A percentile compares a stretch with the other conserved stretches of the same genome.
Evolutionary conservation across 2,888 invertebrate species (phyloP).

Genomic region (Lasiommata megera): DNA sequence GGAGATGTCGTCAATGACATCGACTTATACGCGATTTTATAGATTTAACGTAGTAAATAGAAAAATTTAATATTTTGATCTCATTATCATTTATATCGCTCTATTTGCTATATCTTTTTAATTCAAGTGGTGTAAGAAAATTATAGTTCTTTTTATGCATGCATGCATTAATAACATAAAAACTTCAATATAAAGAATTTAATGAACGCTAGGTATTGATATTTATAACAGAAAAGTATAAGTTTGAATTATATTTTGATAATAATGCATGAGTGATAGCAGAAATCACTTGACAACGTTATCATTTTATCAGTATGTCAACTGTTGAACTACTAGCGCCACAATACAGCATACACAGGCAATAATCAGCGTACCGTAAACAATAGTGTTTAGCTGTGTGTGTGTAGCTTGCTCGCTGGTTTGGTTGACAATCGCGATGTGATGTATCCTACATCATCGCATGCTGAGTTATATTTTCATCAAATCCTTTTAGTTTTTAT

Average conservation of each 20-base stretch:
- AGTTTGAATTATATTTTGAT: too few species aligned
- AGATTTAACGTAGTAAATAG: not conserved
- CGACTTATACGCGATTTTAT: not conserved
- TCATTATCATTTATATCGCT: not conserved
- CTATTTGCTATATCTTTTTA: not conserved
- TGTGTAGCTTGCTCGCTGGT: slow-evolving; percentile 77
- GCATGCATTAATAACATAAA: too few species aligned
- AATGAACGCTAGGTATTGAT: too few species aligned
- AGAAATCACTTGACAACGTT: slow-evolving; percentile 65
- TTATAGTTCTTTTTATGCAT: too few species aligned
- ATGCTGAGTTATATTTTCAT: slow-evolving; percentile 79
- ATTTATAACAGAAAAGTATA: too few species aligned
- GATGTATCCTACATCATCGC: slow-evolving; percentile 80
- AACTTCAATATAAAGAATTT: too few species aligned
- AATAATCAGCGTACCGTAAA: slow-evolving; percentile 68
- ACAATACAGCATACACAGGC: slow-evolving; percentile 63
- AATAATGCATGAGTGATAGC: slow-evolving; percentile 28
- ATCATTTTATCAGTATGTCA: slow-evolving; percentile 74
- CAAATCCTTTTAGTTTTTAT: slow-evolving; percentile 74
- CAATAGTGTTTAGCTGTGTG: slow-evolving; percentile 68
- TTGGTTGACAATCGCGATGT: slow-evolving; percentile 81
- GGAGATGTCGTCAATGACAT: not conserved
- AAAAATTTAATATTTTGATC: not conserved
- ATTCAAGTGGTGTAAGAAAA: too few species aligned
- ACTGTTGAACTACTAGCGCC: slow-evolving; percentile 51